Base-by-base conservation (phyloP, 2,113 vertebrate genomes). In the Oplegnathus fasciatus region DNA sequence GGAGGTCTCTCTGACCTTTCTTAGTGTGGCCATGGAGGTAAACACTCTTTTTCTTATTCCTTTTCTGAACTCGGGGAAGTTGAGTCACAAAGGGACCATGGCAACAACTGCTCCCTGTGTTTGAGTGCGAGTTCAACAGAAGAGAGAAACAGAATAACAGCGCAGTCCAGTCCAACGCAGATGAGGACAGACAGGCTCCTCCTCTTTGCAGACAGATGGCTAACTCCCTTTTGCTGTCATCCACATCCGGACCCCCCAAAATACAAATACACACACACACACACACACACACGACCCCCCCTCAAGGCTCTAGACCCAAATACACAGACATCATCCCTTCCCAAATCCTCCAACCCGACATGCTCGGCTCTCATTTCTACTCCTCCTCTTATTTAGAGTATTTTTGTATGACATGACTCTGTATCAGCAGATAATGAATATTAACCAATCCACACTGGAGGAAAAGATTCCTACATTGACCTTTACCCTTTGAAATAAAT, bases 131-230 rank as follows among this genome's bases (percentile, higher is more conserved):
- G 64, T 26, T 14, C 46, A 3, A 8, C 18, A 24, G 3, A n/a
- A 48, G 18, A 58, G 18, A 48, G 9, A 62, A 13, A 34, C 5
- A 28, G 17, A 60, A 24, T 11, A 61, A 74, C 52, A 50, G 32
- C 5, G 0, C 22, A 54, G 70, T 9, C 1, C 28, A 58, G 54
- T 54, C 2, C 5, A 1, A 30, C 9, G 9, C 48, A 61, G 60
- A 42, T 6, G 7, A 76, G 72, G 44, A 52, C 24, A 58, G 57
- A 60, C 48, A 71, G 67, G 48, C 30, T 60, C 76, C 34, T 28
- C 57, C 79, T 72, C 61, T 75, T 66, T 71, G 60, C 54, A 86
- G 85, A 89, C 86, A 86, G 82, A 86, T 80, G 84, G 80, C 52
- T 48, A 30, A 69, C 42, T 69, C 72, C 34, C 37, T 69, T 37